phyloP scores from a whole-genome alignment of 2,113 vertebrate genomes.

The Petaurus breviceps region DNA sequence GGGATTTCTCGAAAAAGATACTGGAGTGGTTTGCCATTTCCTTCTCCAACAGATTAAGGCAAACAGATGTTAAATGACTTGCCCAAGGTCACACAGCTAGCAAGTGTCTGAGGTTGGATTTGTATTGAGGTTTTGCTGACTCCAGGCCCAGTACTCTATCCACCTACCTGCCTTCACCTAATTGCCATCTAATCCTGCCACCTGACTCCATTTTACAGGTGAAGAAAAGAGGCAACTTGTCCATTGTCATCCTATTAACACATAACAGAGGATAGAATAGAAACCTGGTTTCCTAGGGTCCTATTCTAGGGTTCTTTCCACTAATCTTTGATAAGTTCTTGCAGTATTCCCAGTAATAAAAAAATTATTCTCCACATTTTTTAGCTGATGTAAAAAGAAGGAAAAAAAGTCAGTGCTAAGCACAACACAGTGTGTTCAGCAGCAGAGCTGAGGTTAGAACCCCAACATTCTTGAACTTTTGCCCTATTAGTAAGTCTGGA shows the following conservation, averaged over 20 bases:
- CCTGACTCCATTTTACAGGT: background rate
- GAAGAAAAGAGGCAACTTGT: background rate
- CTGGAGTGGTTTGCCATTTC: background rate
- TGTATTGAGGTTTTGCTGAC: background rate
- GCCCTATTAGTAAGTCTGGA: background rate
- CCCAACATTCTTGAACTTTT: slow-evolving; percentile 20
- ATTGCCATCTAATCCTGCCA: background rate
- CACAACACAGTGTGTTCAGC: background rate
- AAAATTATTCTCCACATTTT: slow-evolving; percentile 33
- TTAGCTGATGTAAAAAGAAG: slow-evolving; percentile 34
- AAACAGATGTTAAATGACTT: background rate
- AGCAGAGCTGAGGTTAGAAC: slow-evolving; percentile 13
- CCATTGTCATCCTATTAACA: background rate
- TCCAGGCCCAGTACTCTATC: background rate
- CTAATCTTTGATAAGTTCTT: slow-evolving; percentile 28
- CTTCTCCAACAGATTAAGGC: background rate
- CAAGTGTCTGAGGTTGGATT: background rate
- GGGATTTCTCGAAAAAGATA: background rate
- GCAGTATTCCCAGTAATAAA: slow-evolving; percentile 3
- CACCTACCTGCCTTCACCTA: background rate
- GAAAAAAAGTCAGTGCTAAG: slow-evolving; percentile 25
- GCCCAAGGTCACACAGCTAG: background rate
- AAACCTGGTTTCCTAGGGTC: background rate
- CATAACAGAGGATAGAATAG: background rate
- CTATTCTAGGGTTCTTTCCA: background rate